Evolutionary conservation across 1,140 invertebrate genomes (phyloP), one percentile per base, ranked within the genome.

Genomic region (Drosophila punjabiensis): DNA sequence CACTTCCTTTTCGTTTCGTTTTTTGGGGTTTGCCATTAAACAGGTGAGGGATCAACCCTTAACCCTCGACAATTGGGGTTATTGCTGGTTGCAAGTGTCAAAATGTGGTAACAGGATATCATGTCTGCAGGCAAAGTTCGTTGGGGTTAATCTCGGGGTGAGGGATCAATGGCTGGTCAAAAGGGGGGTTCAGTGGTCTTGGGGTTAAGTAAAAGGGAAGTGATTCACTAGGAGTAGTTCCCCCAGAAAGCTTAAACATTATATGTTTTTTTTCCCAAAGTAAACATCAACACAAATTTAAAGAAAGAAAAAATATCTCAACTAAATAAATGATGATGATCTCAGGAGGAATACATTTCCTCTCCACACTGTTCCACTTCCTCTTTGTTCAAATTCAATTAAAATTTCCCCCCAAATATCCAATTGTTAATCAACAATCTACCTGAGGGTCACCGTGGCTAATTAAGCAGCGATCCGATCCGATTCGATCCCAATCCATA

Each of bases 1-100:
- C 86, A 90, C 75, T 90, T 89, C 86, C 86, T 58, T 39, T 90
- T 90, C 82, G 86, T 58, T 58, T 58, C 82, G 86, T 90, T 81
- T 80, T 61, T 66, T 66, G 58, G 77, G 58, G 32, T 67, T 65
- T 76, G 47, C 53, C 77, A 59, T 59, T 74, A 35, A 74, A 74
- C 71, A 74, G 71, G 56, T 74, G 71, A 53, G 37, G 32, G 55
- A 59, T 52, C 81, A 80, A 84, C 81, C 81, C 81, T 77, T 84
- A 84, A 74, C 68, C 66, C 71, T 28, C n/a, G 35, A 41, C 50
- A 47, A 24, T 47, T 35, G 64, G 65, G 65, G 30, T 52, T 33
- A 24, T 47, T 35, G 39, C 24, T 33, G 18, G 37, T 24, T 24
- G 50, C 37, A 74, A 74, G 69, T 62, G 71, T 74, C 71, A 74